Evolutionary conservation across 2,797 vertebrate species (phyloP).

Genomic region (Rhinichthys osculus): DNA sequence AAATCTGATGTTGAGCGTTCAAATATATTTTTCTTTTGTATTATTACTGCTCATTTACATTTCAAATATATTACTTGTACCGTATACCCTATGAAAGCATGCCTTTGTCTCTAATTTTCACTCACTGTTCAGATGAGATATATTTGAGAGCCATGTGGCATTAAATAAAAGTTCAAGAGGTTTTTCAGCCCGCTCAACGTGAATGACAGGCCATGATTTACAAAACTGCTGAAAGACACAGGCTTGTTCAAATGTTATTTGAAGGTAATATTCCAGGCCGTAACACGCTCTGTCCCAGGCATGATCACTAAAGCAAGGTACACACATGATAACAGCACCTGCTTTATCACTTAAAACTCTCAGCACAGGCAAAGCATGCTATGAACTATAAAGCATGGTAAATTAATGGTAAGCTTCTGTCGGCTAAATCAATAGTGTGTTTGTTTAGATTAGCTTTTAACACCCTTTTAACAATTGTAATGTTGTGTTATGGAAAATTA

Average conservation of each 20-base stretch:
- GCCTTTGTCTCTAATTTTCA: conserved; percentile 5
- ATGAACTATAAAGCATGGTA: neutral
- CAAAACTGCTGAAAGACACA: conserved; percentile 29
- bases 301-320: conserved; percentile 4
- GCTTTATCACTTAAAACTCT: neutral
- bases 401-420: neutral
- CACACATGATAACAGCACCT: conserved; percentile 39
- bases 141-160: neutral
- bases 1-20: neutral
- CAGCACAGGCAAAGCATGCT: neutral
- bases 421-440: neutral
- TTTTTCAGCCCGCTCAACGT: conserved; percentile 35
- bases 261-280: conserved; percentile 33
- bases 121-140: conserved; percentile 3
- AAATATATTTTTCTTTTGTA: neutral
- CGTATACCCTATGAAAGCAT: conserved; percentile 1
- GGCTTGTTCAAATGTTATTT: neutral
- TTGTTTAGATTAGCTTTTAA: neutral
- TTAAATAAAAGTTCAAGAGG: conserved; percentile 49
- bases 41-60: neutral
- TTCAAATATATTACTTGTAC: neutral
- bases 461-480: neutral
- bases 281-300: conserved; percentile 16
- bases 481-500: neutral
- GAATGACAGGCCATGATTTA: conserved; percentile 10